phyloP scores from a whole-genome alignment of 2,797 vertebrate genomes.

The Gallinago solitaria region DNA sequence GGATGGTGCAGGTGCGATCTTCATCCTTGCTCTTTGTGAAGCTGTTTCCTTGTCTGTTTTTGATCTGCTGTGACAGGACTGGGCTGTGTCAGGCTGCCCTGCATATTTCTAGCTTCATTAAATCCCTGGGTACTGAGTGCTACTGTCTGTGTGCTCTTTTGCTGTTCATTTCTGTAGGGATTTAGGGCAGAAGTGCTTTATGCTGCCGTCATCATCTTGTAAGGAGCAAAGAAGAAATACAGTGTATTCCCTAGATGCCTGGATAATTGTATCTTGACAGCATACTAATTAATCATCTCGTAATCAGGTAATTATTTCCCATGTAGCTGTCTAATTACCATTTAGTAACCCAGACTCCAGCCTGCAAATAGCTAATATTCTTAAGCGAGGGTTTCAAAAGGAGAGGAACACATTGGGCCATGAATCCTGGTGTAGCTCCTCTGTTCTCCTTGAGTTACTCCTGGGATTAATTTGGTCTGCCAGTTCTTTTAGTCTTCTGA shows the following conservation, averaged over 20 bases:
- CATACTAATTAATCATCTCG: conserved; percentile 33
- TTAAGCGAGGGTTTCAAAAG: neutral
- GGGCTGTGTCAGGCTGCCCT: neutral
- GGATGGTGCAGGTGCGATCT: neutral
- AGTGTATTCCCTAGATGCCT: conserved; percentile 19
- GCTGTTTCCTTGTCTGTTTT: neutral
- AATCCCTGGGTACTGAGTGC: neutral
- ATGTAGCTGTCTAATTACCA: conserved; percentile 47
- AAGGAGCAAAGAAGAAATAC: conserved; percentile 9
- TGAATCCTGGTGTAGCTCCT: neutral
- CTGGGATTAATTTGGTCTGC: neutral
- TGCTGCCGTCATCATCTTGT: neutral
- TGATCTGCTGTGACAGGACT: neutral
- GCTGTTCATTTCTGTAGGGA: neutral
- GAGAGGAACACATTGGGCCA: neutral
- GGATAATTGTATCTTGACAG: conserved; percentile 22
- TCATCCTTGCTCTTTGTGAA: neutral
- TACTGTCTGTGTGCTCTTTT: neutral
- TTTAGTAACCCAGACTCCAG: conserved; percentile 3
- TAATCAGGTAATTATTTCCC: conserved; percentile 52
- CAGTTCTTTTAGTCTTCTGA: neutral
- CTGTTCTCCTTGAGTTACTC: neutral
- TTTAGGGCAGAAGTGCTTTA: conserved; percentile 7
- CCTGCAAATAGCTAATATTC: neutral
- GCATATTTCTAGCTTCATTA: neutral